phyloP scores from a whole-genome alignment of 2,888 invertebrate species.

The Mesodorylaimus sp. region DNA sequence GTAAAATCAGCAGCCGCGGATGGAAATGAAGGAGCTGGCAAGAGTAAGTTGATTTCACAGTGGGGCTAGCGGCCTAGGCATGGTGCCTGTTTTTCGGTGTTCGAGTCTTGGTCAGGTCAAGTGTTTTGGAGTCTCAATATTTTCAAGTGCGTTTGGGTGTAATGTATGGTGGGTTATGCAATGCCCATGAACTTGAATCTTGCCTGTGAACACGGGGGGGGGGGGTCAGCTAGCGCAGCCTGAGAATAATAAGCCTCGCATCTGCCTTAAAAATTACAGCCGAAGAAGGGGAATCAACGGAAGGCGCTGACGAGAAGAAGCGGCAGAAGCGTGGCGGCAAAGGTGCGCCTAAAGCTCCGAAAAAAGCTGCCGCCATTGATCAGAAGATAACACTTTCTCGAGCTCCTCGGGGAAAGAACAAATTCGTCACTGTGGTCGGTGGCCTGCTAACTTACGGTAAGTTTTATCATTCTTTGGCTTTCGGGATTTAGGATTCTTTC shows the following conservation, averaged over 20 bases:
- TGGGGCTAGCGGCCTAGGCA: too few relatives aligned
- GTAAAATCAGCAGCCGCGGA: constrained; percentile 8
- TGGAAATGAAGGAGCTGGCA: too few relatives aligned
- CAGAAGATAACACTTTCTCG: constrained; percentile 37
- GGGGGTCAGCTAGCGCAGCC: too few relatives aligned
- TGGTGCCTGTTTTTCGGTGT: too few relatives aligned
- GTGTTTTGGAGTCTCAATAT: too few relatives aligned
- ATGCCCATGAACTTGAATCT: neutral
- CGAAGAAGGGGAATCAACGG: neutral
- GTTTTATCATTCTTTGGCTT: neutral
- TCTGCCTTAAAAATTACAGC: too few relatives aligned
- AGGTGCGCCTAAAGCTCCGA: constrained; percentile 58
- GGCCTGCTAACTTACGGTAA: constrained; percentile 82
- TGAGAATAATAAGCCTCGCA: too few relatives aligned
- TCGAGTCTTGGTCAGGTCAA: too few relatives aligned
- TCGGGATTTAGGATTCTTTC: neutral
- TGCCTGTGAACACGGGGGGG: too few relatives aligned
- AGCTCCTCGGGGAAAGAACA: constrained; percentile 86
- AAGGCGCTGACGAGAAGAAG: constrained; percentile 36
- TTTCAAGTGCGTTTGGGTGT: too few relatives aligned
- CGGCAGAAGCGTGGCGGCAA: constrained; percentile 91
- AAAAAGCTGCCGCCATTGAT: constrained; percentile 61
- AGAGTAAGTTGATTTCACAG: too few relatives aligned
- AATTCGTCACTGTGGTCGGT: constrained; percentile 89
- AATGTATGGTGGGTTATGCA: neutral